These are phyloP conservation scores for Chloroceryle amazona DNA, from an alignment of 2,797 vertebrate genomes.

Conservation along the genomic window DNA sequence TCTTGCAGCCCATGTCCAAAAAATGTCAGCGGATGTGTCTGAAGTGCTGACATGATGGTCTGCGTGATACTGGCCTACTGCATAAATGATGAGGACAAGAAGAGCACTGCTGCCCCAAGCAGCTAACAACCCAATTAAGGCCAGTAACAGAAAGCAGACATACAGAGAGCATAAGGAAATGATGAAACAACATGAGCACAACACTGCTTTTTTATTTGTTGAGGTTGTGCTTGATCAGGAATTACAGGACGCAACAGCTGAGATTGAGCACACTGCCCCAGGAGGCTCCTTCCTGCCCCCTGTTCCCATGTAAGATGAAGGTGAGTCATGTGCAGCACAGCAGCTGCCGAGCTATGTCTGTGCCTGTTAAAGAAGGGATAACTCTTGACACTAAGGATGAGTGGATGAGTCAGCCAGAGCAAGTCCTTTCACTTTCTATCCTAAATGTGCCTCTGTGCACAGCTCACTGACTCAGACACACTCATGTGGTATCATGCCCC, in stretches of 20 bases:
- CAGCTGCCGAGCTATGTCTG: background rate
- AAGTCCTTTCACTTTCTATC: constrained; percentile 48
- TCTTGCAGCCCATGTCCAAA: background rate
- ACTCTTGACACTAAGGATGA: background rate
- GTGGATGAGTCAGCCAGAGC: background rate
- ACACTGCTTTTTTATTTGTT: background rate
- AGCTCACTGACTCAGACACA: background rate
- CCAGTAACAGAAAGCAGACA: background rate
- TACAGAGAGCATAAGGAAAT: background rate
- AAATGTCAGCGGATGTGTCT: background rate
- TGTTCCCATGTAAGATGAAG: background rate
- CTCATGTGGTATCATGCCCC: background rate
- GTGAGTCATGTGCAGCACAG: background rate
- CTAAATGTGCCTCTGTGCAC: background rate
- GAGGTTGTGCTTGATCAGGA: background rate
- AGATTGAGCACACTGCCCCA: background rate
- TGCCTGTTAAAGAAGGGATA: background rate
- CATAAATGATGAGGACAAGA: background rate
- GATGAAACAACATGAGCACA: background rate
- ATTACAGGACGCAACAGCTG: background rate
- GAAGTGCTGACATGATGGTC: background rate
- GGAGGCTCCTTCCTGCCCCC: background rate
- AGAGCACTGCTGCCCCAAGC: background rate
- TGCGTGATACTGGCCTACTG: background rate
- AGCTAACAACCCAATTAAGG: background rate